Percentiles rank a stretch among this genome's conserved stretches.
Evolutionary conservation across 64 coral and sea anemone species (phyloP).

Genomic region (Hydrozoanthus tunicans): DNA sequence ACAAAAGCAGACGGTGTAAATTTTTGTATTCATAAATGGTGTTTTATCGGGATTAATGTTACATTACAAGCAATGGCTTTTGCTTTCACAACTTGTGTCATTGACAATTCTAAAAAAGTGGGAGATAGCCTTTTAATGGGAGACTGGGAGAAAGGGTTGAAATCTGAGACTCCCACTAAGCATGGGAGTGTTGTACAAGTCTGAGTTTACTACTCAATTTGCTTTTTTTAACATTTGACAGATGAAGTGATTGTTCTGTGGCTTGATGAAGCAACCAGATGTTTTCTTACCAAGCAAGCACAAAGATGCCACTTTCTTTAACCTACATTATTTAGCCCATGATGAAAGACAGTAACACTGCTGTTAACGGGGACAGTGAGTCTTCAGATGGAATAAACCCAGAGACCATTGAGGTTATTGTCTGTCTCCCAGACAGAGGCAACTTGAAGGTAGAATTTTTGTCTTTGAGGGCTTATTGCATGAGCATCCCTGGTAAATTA

Average conservation of each 20-base stretch:
- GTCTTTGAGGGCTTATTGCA: neutral
- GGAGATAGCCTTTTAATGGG: too few species aligned
- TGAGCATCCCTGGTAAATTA: too few species aligned
- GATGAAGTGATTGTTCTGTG: neutral
- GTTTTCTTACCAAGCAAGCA: neutral
- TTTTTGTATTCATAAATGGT: too few species aligned
- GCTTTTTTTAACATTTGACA: neutral
- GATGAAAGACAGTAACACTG: conserved; percentile 34
- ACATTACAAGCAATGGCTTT: too few species aligned
- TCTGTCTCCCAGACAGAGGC: conserved; percentile 42
- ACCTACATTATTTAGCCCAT: neutral
- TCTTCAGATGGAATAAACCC: conserved; percentile 12
- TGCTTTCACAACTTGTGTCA: too few species aligned
- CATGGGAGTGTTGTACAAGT: neutral
- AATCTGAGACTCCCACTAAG: neutral
- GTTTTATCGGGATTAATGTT: too few species aligned
- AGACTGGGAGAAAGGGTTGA: neutral
- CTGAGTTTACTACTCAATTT: neutral
- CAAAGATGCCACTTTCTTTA: neutral
- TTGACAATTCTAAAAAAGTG: too few species aligned
- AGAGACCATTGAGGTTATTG: conserved; percentile 24
- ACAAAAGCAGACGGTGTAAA: too few species aligned
- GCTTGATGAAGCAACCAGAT: neutral
- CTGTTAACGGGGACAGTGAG: conserved; percentile 20
- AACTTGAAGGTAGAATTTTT: conserved; percentile 42